Evolutionary conservation across 2,888 invertebrate species (phyloP).

Genomic region (Drosophila melanosoma): DNA sequence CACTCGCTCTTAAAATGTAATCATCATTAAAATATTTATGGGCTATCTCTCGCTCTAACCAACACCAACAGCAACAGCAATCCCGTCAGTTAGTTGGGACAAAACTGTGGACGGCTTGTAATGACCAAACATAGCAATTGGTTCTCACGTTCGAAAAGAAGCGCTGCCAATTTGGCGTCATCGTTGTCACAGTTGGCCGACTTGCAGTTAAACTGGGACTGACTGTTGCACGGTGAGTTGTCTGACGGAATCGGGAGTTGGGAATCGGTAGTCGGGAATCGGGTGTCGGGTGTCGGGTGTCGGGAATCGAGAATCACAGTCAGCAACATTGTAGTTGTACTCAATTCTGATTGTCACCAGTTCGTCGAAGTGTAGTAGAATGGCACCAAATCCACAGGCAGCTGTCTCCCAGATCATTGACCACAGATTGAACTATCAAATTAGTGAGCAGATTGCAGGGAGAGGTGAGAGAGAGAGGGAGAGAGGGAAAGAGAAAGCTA

Average conservation of each 20-base stretch:
- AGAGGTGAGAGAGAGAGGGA: too few relatives aligned
- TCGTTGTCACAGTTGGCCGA: constrained; percentile 65
- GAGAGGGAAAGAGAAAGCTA: not conserved
- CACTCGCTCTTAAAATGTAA: constrained; percentile 75
- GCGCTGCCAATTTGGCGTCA: constrained; percentile 79
- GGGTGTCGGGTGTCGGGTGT: constrained; percentile 14
- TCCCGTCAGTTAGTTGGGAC: constrained; percentile 51
- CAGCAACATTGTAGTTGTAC: constrained; percentile 2
- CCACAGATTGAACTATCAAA: constrained; percentile 18
- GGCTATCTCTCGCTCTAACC: constrained; percentile 68
- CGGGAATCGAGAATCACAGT: constrained; percentile 25
- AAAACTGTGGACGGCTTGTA: constrained; percentile 71
- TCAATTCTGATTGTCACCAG: constrained; percentile 48
- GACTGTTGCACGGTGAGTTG: not conserved
- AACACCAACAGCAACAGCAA: constrained; percentile 33
- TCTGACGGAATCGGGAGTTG: constrained; percentile 15
- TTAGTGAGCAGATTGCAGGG: not conserved
- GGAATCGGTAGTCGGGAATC: constrained; percentile 16
- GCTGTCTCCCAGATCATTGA: constrained; percentile 30
- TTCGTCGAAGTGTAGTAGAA: constrained; percentile 8
- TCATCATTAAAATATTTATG: constrained; percentile 81
- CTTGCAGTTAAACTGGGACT: constrained; percentile 32
- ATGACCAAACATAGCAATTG: constrained; percentile 80
- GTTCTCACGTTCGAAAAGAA: constrained; percentile 75
- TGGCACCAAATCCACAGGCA: constrained; percentile 4